Percentiles rank a stretch among this genome's conserved stretches.
Evolutionary conservation across 2,113 vertebrate genomes (phyloP).

Genomic region (Xenotilapia caudafasciata): DNA sequence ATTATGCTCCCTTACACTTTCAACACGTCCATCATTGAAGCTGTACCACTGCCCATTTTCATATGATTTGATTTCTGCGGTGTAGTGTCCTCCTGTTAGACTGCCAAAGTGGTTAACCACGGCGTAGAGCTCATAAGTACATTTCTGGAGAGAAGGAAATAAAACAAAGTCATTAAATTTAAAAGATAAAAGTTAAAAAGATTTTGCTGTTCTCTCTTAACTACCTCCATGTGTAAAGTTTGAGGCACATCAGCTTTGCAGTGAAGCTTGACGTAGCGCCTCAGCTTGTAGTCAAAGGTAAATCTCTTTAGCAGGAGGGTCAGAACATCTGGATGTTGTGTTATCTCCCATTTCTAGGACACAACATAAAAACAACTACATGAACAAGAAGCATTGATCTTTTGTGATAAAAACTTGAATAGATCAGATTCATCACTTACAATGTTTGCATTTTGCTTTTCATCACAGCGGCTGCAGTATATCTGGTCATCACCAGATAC

Average conservation of each 20-base stretch:
- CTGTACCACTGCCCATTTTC: conserved; percentile 54
- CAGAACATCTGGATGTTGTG: conserved; percentile 30
- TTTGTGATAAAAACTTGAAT: background rate
- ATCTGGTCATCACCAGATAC: conserved; percentile 50
- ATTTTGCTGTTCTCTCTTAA: accelerated
- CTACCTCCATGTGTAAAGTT: background rate
- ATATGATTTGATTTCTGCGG: conserved; percentile 52
- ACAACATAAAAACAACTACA: background rate
- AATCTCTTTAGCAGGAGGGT: conserved; percentile 67
- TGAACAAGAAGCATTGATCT: accelerated
- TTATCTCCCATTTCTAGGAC: conserved; percentile 32
- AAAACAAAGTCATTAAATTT: background rate
- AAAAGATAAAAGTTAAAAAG: background rate
- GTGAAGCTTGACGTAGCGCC: conserved; percentile 41
- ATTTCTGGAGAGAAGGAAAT: background rate
- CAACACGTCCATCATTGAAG: conserved; percentile 55
- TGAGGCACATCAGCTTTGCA: conserved; percentile 25
- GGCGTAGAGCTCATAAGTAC: conserved; percentile 59
- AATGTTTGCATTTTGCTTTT: conserved; percentile 39
- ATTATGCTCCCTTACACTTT: conserved; percentile 7
- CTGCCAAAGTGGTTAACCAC: conserved; percentile 57
- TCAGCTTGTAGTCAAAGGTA: conserved; percentile 21
- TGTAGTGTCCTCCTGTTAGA: conserved; percentile 61
- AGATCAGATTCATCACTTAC: conserved; percentile 32
- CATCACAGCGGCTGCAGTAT: conserved; percentile 39